These are phyloP conservation scores for Adelges cooleyi DNA, from an alignment of 1,140 invertebrate genomes.

Conservation along the genomic window DNA sequence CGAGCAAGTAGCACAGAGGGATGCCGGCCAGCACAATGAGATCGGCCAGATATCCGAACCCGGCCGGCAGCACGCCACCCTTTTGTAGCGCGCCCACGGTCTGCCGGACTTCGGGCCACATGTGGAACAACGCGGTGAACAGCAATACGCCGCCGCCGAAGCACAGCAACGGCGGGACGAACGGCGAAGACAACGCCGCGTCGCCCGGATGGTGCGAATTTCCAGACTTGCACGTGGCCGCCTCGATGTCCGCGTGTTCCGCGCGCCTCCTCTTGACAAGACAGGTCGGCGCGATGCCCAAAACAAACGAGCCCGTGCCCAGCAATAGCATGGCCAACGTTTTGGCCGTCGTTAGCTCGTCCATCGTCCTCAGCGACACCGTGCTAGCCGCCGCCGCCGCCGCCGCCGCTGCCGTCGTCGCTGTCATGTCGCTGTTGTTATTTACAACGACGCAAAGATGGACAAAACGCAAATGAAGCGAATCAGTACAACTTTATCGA, in stretches of 20 bases:
- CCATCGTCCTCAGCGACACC: not conserved
- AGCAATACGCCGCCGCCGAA: slow-evolving; percentile 71
- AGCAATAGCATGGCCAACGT: slow-evolving; percentile 54
- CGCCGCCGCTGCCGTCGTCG: not conserved
- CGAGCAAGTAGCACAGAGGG: slow-evolving; percentile 59
- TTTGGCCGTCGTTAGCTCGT: slow-evolving; percentile 45
- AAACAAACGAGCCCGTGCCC: slow-evolving; percentile 52
- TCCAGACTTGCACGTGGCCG: too few species aligned
- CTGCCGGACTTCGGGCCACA: slow-evolving; percentile 61
- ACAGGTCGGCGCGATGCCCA: slow-evolving; percentile 53
- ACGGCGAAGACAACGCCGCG: slow-evolving; percentile 34
- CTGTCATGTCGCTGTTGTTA: not conserved
- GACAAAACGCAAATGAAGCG: too few species aligned
- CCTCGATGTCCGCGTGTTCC: too few species aligned
- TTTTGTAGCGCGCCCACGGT: slow-evolving; percentile 40
- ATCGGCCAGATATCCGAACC: slow-evolving; percentile 42
- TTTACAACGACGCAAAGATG: too few species aligned
- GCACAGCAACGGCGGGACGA: slow-evolving; percentile 54
- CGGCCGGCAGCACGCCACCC: slow-evolving; percentile 37
- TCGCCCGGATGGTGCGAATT: too few species aligned
- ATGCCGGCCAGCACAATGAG: slow-evolving; percentile 56
- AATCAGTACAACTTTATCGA: too few species aligned
- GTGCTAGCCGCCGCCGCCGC: not conserved
- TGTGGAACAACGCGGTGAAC: slow-evolving; percentile 62
- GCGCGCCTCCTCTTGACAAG: slow-evolving; percentile 39